Percentiles rank a stretch among this genome's conserved stretches.
Evolutionary conservation across 2,797 vertebrate genomes (phyloP).

Genomic region (Natrix natrix): DNA sequence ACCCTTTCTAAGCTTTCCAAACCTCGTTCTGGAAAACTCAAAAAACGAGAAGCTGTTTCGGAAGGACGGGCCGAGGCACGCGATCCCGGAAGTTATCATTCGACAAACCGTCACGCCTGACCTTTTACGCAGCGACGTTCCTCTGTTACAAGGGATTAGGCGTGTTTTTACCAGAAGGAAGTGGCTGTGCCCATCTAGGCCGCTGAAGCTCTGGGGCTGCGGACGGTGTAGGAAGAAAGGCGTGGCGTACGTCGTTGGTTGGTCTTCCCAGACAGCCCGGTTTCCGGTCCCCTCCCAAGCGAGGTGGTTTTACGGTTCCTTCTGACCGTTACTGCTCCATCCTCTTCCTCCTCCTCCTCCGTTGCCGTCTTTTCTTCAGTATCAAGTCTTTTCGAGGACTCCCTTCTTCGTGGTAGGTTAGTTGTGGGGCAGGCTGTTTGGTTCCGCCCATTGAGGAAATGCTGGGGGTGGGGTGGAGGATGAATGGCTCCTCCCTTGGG

Average conservation of each 20-base stretch:
- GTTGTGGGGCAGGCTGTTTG: neutral
- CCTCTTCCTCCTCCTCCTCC: neutral
- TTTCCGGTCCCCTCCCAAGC: neutral
- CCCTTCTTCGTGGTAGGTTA: neutral
- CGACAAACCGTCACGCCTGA: neutral
- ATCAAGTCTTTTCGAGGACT: neutral
- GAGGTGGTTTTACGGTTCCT: neutral
- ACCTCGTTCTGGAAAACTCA: neutral
- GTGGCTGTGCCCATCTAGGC: neutral
- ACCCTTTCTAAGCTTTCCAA: neutral
- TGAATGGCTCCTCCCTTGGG: neutral
- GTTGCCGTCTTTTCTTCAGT: neutral
- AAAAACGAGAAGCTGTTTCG: neutral
- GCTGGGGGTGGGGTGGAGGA: neutral
- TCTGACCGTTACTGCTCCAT: neutral
- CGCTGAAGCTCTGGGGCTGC: neutral
- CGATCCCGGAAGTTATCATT: neutral
- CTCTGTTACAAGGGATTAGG: neutral
- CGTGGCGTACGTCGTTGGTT: neutral
- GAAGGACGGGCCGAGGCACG: neutral
- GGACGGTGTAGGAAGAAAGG: slow-evolving; percentile 1
- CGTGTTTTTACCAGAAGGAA: neutral
- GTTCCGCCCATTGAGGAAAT: neutral
- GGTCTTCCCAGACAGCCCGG: neutral
- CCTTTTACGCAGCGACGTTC: neutral